phyloP scores from a whole-genome alignment of 2,888 invertebrate species.

The Sturmia bella region DNA sequence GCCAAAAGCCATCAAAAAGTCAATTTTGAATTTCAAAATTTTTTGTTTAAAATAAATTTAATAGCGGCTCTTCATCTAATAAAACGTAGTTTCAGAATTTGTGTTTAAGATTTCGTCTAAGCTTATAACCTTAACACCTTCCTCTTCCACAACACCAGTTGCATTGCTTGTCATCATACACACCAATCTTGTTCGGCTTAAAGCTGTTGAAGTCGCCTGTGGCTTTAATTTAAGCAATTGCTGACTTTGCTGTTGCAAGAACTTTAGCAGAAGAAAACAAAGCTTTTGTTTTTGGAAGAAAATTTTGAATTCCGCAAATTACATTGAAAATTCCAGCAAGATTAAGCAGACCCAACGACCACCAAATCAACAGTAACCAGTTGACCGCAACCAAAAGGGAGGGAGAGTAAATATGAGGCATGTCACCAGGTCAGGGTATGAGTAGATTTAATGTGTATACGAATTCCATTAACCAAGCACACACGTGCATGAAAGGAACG shows the following conservation, averaged over 20 bases:
- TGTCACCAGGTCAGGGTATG: no score
- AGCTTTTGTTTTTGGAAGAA: neutral
- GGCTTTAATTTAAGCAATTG: conserved; percentile 18
- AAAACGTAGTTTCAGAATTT: no score
- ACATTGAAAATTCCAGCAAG: conserved; percentile 44
- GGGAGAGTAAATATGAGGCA: neutral
- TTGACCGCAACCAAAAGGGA: conserved; percentile 48
- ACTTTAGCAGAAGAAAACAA: neutral
- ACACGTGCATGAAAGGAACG: neutral
- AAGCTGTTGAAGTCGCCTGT: conserved; percentile 12
- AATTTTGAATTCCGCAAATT: conserved; percentile 36
- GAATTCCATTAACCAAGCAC: no score
- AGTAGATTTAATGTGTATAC: neutral
- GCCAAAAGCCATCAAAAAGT: no score
- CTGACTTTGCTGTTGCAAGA: neutral
- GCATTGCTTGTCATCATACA: no score
- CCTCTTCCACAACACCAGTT: no score
- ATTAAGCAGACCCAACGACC: conserved; percentile 40
- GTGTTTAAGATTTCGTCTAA: no score
- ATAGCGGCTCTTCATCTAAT: no score
- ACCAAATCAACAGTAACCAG: conserved; percentile 32
- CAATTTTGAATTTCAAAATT: no score
- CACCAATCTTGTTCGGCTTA: neutral
- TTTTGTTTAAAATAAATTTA: no score
- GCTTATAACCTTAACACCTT: no score